These are phyloP conservation scores for Scaptomyza graminum DNA, from an alignment of 1,140 invertebrate species.

Conservation along the genomic window DNA sequence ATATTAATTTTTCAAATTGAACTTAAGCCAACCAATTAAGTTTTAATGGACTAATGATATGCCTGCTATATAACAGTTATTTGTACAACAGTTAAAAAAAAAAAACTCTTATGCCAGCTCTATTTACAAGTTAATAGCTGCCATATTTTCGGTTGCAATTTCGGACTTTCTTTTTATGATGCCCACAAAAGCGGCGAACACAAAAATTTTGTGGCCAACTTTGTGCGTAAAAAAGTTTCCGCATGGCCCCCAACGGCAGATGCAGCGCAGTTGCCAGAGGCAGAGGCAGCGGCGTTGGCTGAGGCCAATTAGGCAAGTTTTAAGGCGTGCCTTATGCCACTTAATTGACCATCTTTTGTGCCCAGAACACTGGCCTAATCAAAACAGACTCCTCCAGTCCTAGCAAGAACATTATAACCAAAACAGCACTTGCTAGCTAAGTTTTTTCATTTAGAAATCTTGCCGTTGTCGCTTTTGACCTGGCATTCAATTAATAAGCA, in stretches of 20 bases:
- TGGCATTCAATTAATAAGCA: constrained; percentile 62
- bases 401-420: constrained; percentile 4
- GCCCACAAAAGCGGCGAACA: constrained; percentile 24
- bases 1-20: neutral
- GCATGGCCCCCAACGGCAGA: neutral
- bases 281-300: neutral
- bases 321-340: constrained; percentile 32
- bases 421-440: constrained; percentile 37
- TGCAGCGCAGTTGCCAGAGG: neutral
- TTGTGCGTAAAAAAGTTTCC: constrained; percentile 40
- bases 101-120: neutral
- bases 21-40: constrained; percentile 1
- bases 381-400: constrained; percentile 20
- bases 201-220: constrained; percentile 39
- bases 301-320: constrained; percentile 67
- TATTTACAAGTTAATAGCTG: constrained; percentile 35
- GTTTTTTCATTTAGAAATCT: constrained; percentile 54
- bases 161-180: constrained; percentile 33
- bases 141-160: constrained; percentile 30
- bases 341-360: constrained; percentile 47
- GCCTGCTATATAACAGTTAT: constrained; percentile 15
- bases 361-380: constrained; percentile 57
- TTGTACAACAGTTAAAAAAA: constrained; percentile 14
- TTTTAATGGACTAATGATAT: constrained; percentile 3
- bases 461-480: constrained; percentile 54